These are phyloP conservation scores for Polietes domitor DNA, from an alignment of 2,888 invertebrate genomes.

Conservation along the genomic window DNA sequence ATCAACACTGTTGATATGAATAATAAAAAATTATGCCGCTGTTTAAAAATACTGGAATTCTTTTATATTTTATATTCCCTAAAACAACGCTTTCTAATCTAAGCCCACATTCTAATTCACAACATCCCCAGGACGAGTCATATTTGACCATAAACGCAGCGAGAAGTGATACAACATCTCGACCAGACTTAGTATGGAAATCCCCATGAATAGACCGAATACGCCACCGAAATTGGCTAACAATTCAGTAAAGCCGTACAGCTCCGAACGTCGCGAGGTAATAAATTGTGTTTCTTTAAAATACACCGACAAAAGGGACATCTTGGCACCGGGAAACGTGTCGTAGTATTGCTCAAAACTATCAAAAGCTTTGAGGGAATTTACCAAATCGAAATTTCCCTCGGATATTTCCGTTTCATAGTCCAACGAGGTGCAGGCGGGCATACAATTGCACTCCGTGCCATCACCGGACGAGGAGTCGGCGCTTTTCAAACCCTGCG, in stretches of 20 bases:
- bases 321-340: constrained; percentile 81
- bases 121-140: constrained; percentile 79
- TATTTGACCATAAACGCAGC: constrained; percentile 73
- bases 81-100: too few relatives aligned
- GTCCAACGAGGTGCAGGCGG: constrained; percentile 77
- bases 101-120: too few relatives aligned
- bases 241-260: constrained; percentile 86
- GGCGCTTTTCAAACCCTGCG: constrained; percentile 70
- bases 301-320: constrained; percentile 81
- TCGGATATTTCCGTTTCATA: constrained; percentile 79
- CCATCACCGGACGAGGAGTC: constrained; percentile 59
- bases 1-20: too few relatives aligned
- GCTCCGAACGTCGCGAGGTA: constrained; percentile 85
- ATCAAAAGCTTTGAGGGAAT: constrained; percentile 76
- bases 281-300: constrained; percentile 88
- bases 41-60: too few relatives aligned
- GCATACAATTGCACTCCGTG: constrained; percentile 77
- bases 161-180: constrained; percentile 82
- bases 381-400: constrained; percentile 76
- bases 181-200: constrained; percentile 80
- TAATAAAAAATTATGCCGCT: too few relatives aligned
- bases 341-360: constrained; percentile 73
- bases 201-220: constrained; percentile 82
- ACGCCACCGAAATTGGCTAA: constrained; percentile 87
- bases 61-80: too few relatives aligned